These are phyloP conservation scores for Scalopus aquaticus DNA, from an alignment of 2,113 vertebrate species.

Conservation along the genomic window DNA sequence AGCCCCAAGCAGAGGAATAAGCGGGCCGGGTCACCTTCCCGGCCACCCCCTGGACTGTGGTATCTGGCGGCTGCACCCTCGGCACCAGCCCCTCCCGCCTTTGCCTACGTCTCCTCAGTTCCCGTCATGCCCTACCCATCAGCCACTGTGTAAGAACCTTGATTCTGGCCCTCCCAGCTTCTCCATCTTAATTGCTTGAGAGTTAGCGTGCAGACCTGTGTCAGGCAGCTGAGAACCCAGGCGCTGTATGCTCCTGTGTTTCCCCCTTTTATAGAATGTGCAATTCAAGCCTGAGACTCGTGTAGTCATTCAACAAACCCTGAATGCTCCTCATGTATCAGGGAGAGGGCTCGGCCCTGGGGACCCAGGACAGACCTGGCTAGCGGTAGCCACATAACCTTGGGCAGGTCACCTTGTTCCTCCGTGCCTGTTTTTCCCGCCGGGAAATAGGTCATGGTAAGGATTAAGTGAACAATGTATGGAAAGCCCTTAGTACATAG, in stretches of 20 bases:
- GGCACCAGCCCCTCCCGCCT: conserved; percentile 59
- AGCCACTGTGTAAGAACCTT: conserved; percentile 83
- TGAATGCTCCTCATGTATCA: not conserved
- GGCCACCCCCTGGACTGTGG: conserved; percentile 63
- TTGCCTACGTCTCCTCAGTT: conserved; percentile 80
- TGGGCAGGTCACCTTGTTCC: not conserved
- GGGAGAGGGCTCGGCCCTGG: not conserved
- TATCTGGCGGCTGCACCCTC: conserved; percentile 72
- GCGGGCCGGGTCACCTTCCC: accelerated
- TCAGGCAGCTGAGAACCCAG: not conserved
- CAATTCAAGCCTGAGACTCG: not conserved
- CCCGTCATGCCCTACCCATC: conserved; percentile 83
- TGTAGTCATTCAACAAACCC: not conserved
- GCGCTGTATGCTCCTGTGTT: accelerated
- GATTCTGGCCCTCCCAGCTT: accelerated
- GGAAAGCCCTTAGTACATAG: not conserved
- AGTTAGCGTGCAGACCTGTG: not conserved
- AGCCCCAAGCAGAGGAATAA: not conserved
- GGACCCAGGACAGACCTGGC: not conserved
- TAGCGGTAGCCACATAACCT: not conserved
- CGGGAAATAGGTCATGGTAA: not conserved
- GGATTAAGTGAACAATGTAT: not conserved
- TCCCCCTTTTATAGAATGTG: accelerated
- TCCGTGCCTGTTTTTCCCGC: not conserved
- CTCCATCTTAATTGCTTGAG: not conserved